These are phyloP conservation scores for Vanessa atalanta DNA, from an alignment of 1,140 invertebrate species.

Conservation along the genomic window DNA sequence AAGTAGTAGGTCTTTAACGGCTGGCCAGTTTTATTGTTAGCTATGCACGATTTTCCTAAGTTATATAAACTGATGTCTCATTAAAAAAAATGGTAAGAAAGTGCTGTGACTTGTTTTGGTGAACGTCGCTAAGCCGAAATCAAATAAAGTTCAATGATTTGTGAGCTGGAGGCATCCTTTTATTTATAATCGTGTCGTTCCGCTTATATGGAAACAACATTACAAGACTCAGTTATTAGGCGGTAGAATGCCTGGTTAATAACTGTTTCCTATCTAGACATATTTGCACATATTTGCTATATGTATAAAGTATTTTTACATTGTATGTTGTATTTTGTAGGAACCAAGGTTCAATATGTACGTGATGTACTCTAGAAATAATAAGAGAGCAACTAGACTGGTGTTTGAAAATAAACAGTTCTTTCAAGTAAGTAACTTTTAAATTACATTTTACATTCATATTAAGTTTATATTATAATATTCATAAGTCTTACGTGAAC, in stretches of 20 bases:
- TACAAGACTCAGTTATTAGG: too few species aligned
- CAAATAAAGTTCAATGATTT: too few species aligned
- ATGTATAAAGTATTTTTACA: not conserved
- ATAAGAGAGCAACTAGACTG: constrained; percentile 76
- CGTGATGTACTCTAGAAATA: constrained; percentile 80
- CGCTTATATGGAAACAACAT: too few species aligned
- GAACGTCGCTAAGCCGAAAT: not conserved
- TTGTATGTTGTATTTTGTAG: constrained; percentile 42
- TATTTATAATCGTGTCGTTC: not conserved
- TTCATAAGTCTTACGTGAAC: too few species aligned
- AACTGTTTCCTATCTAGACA: constrained; percentile 2
- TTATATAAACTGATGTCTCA: constrained; percentile 12
- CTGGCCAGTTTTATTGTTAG: constrained; percentile 44
- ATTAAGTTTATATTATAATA: not conserved
- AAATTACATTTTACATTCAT: not conserved
- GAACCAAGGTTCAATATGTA: constrained; percentile 79
- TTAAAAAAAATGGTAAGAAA: not conserved
- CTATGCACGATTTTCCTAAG: constrained; percentile 53
- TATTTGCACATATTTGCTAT: not conserved
- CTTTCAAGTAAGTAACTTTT: constrained; percentile 64
- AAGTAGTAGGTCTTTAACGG: constrained; percentile 9
- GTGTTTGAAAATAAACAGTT: constrained; percentile 73
- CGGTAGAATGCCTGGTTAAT: not conserved
- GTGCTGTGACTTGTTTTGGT: not conserved
- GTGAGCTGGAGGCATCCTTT: not conserved